Percentiles rank a stretch among this genome's conserved stretches.
Evolutionary conservation across 2,888 invertebrate species (phyloP).

Genomic region (Cerastoderma edule): DNA sequence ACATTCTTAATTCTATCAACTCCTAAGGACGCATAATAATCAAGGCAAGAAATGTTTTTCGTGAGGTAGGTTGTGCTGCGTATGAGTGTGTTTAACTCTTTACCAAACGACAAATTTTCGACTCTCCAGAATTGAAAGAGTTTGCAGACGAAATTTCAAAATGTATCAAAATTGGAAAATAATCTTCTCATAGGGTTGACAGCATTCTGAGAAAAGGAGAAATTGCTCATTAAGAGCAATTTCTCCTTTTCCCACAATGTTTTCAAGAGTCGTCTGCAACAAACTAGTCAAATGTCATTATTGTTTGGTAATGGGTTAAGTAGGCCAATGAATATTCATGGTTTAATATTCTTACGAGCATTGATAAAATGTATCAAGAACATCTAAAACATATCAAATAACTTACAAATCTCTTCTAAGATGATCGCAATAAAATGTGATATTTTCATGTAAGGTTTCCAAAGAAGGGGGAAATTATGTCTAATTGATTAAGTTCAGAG

Average conservation of each 20-base stretch:
- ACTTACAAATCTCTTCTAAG: neutral
- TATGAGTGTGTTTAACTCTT: neutral
- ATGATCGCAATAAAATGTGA: neutral
- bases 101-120: too few relatives aligned
- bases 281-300: too few relatives aligned
- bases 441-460: neutral
- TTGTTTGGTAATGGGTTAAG: too few relatives aligned
- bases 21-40: neutral
- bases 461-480: neutral
- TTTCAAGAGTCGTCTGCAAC: too few relatives aligned
- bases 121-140: too few relatives aligned
- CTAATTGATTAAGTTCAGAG: too few relatives aligned
- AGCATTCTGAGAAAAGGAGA: too few relatives aligned
- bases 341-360: neutral
- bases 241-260: too few relatives aligned
- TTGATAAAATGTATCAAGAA: neutral
- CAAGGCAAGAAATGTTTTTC: neutral
- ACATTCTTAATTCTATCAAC: neutral
- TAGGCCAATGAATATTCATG: constrained; percentile 1
- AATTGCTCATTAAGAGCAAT: too few relatives aligned
- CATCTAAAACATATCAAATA: neutral
- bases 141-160: too few relatives aligned
- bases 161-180: too few relatives aligned
- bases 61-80: constrained; percentile 10
- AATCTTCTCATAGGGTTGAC: too few relatives aligned